Conservation (phyloP, 2,797 vertebrate genomes). For the Lutjanus campechanus region DNA sequence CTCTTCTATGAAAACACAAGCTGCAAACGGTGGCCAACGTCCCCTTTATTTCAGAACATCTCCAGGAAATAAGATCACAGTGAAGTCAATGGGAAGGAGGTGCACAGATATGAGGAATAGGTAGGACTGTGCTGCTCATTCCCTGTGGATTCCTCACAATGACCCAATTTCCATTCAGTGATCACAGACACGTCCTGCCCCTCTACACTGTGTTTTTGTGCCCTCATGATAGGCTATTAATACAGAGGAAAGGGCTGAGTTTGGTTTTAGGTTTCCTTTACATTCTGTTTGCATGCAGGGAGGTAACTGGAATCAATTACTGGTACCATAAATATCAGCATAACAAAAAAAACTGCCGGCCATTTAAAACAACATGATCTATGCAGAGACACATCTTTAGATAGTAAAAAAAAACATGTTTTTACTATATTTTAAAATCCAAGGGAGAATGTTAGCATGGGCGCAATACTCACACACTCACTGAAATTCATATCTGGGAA, state of each 20-base stretch:
- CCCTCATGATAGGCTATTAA: constrained; percentile 43
- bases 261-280: constrained; percentile 41
- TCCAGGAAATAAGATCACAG: not conserved
- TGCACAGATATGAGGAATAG: constrained; percentile 8
- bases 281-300: constrained; percentile 13
- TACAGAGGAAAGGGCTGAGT: constrained; percentile 6
- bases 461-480: not conserved
- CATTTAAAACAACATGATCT: constrained; percentile 20
- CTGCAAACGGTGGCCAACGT: not conserved
- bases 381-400: not conserved
- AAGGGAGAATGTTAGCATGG: not conserved
- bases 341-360: constrained; percentile 2
- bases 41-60: not conserved
- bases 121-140: not conserved
- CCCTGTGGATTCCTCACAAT: constrained; percentile 22
- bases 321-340: constrained; percentile 3
- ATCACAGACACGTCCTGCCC: constrained; percentile 35
- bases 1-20: not conserved
- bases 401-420: not conserved
- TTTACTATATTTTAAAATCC: too few species aligned
- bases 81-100: constrained; percentile 5
- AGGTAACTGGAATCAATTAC: constrained; percentile 21
- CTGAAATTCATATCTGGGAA: not conserved
- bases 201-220: constrained; percentile 37
- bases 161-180: constrained; percentile 57